Evolutionary conservation across 2,113 vertebrate genomes (phyloP).

Genomic region (Pseudonaja textilis): DNA sequence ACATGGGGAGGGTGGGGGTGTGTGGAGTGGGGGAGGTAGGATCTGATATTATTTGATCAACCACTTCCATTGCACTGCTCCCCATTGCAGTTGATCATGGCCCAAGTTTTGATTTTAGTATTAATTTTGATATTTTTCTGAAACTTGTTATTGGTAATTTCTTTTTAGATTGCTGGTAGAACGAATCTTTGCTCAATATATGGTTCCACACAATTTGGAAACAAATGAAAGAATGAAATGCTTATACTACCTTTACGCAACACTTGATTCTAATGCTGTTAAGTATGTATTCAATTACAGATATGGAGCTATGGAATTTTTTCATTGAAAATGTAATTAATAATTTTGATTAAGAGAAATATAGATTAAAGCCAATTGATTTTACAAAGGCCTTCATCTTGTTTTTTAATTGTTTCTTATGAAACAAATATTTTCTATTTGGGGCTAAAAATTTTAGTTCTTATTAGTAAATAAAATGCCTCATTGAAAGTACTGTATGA

Average conservation of each 20-base stretch:
- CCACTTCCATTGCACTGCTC: background rate
- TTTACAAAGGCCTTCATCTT: background rate
- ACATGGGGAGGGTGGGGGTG: too few species aligned
- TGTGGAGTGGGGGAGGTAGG: too few species aligned
- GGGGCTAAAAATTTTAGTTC: background rate
- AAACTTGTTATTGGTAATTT: conserved; percentile 33
- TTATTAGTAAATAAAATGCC: background rate
- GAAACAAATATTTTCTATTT: background rate
- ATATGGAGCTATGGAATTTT: background rate
- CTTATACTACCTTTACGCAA: conserved; percentile 95
- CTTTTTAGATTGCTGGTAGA: conserved; percentile 89
- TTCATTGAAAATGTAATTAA: background rate
- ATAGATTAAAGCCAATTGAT: background rate
- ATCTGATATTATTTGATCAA: background rate
- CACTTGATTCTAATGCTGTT: conserved; percentile 92
- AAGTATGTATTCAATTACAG: conserved; percentile 78
- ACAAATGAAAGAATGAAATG: conserved; percentile 95
- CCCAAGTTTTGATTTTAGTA: background rate
- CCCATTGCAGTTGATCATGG: background rate
- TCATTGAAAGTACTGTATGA: background rate
- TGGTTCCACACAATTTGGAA: conserved; percentile 96
- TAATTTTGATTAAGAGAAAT: background rate
- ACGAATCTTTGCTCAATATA: conserved; percentile 95
- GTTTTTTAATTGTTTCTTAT: background rate
- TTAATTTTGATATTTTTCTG: background rate